phyloP scores from a whole-genome alignment of 2,113 vertebrate genomes.

The Anhinga anhinga region DNA sequence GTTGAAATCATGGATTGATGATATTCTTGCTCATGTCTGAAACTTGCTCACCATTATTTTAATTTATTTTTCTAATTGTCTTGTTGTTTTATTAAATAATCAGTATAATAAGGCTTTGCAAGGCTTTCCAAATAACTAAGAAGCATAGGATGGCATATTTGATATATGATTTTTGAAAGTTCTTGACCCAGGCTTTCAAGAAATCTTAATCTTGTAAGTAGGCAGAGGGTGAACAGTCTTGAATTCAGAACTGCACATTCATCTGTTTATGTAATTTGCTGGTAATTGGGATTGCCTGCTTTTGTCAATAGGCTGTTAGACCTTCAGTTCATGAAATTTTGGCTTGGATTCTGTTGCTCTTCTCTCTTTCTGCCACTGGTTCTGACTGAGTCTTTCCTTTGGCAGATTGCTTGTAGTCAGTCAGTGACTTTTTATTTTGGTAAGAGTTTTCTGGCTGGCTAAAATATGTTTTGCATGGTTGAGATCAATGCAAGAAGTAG shows the following conservation, averaged over 20 bases:
- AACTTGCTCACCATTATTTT: not conserved
- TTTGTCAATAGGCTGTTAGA: constrained; percentile 16
- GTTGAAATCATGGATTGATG: not conserved
- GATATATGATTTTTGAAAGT: not conserved
- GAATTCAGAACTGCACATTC: not conserved
- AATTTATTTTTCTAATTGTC: constrained; percentile 18
- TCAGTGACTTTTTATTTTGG: not conserved
- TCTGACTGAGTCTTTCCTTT: not conserved
- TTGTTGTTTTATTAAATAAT: not conserved
- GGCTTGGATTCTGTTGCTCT: not conserved
- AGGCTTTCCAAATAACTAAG: not conserved
- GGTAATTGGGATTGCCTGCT: not conserved
- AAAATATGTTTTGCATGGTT: not conserved
- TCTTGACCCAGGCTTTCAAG: not conserved
- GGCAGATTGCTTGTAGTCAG: not conserved
- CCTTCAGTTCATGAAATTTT: not conserved
- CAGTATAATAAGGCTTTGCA: not conserved
- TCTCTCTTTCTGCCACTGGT: not conserved
- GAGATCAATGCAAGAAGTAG: not conserved
- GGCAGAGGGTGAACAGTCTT: not conserved
- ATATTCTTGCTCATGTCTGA: not conserved
- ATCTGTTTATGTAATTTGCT: not conserved
- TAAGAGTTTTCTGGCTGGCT: not conserved
- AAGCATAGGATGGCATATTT: not conserved
- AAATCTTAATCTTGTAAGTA: not conserved